Conservation (phyloP, 2,113 vertebrate genomes). For the Pterophyllum scalare region DNA sequence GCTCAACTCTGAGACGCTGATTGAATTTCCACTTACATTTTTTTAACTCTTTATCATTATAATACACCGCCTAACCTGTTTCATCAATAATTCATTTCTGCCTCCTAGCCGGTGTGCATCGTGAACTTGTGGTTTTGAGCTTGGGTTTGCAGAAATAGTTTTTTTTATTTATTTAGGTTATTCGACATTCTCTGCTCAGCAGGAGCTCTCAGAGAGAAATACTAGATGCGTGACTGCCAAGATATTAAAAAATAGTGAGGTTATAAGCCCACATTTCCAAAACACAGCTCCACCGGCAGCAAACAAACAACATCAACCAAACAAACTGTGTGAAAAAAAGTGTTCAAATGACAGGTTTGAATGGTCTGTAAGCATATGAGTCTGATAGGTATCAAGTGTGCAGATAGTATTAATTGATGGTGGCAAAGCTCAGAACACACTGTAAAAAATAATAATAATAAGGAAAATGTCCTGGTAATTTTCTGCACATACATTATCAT, state of each 20-base stretch:
- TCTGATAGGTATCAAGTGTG: neutral
- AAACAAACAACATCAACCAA: neutral
- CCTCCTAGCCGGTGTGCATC: neutral
- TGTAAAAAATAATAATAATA: no score
- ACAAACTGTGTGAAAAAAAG: no score
- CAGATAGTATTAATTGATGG: neutral
- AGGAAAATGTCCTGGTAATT: no score
- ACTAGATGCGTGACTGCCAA: neutral
- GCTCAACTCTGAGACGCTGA: slow-evolving; percentile 9
- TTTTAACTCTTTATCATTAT: neutral
- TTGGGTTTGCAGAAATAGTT: slow-evolving; percentile 10
- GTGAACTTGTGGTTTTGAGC: neutral
- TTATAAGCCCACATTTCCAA: neutral
- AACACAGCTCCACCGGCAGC: neutral
- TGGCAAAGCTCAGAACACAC: no score
- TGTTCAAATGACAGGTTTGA: neutral
- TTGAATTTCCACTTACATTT: slow-evolving; percentile 9
- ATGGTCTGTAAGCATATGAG: neutral
- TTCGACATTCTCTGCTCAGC: neutral
- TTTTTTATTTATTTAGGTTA: neutral
- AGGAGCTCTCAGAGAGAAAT: neutral
- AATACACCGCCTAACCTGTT: neutral
- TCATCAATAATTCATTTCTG: slow-evolving; percentile 45
- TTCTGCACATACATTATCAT: no score
- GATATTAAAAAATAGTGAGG: neutral